Conservation (phyloP, 2,888 invertebrate species). For the Eupithecia dodoneata region DNA sequence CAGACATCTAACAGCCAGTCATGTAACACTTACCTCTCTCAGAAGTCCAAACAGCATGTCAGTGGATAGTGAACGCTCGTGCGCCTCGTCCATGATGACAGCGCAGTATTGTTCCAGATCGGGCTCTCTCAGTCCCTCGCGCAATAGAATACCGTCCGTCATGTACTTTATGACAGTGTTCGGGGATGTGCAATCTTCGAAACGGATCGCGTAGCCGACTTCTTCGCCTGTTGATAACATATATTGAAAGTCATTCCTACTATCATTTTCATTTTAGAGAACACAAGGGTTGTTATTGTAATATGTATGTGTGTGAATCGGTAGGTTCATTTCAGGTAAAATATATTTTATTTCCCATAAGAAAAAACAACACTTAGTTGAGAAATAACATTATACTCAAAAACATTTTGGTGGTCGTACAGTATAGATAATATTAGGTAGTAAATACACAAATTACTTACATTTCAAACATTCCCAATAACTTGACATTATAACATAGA, state of each 20-base stretch:
- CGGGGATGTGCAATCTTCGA: slow-evolving; percentile 99
- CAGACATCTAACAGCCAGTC: background rate
- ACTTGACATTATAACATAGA: no score
- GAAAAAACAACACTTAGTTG: no score
- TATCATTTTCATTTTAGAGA: no score
- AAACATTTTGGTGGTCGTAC: no score
- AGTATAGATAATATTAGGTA: no score
- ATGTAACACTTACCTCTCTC: slow-evolving; percentile 88
- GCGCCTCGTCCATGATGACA: slow-evolving; percentile 99
- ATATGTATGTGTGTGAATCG: background rate
- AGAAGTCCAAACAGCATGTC: slow-evolving; percentile 98
- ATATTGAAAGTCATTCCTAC: background rate
- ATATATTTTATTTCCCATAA: background rate
- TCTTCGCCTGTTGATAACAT: slow-evolving; percentile 87
- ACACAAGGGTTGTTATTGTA: no score
- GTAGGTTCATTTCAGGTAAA: background rate
- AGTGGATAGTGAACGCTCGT: slow-evolving; percentile 98
- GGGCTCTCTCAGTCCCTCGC: slow-evolving; percentile 97
- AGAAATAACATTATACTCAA: no score
- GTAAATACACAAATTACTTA: no score
- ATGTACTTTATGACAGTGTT: slow-evolving; percentile 98
- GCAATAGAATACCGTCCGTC: slow-evolving; percentile 99
- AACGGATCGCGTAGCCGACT: slow-evolving; percentile 99
- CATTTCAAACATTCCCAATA: no score
- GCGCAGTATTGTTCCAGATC: slow-evolving; percentile 99